A percentile compares a stretch with the other conserved stretches of the same genome.
Evolutionary conservation across 1,140 invertebrate genomes (phyloP).

Genomic region (Tenebrio molitor): DNA sequence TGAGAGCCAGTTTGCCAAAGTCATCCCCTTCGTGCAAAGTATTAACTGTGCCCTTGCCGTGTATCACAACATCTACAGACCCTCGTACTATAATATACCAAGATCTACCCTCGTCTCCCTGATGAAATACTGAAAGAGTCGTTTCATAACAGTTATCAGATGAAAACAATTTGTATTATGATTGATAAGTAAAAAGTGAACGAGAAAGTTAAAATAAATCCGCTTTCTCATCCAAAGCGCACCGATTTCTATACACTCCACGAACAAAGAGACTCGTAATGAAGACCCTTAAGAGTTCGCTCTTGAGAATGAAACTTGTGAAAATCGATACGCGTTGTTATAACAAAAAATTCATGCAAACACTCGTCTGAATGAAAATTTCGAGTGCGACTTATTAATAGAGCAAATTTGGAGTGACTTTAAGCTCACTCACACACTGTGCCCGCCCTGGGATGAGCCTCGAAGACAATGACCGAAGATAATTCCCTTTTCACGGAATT

Average conservation of each 20-base stretch:
- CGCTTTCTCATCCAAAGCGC: neutral
- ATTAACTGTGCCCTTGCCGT: constrained; percentile 88
- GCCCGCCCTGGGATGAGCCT: constrained; percentile 83
- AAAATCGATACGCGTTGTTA: too few relatives aligned
- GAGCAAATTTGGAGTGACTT: too few relatives aligned
- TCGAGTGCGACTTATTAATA: too few relatives aligned
- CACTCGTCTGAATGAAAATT: too few relatives aligned
- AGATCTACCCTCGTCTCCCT: constrained; percentile 90
- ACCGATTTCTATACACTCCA: neutral
- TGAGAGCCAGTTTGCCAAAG: constrained; percentile 89
- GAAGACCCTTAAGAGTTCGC: too few relatives aligned
- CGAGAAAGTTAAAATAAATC: constrained; percentile 34
- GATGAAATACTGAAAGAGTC: constrained; percentile 83
- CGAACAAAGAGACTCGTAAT: too few relatives aligned
- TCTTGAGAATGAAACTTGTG: too few relatives aligned
- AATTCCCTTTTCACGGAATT: constrained; percentile 88
- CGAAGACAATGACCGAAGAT: constrained; percentile 85
- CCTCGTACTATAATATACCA: constrained; percentile 92
- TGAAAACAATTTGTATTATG: constrained; percentile 20
- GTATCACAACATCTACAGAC: constrained; percentile 89
- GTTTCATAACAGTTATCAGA: constrained; percentile 7
- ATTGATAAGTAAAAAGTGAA: constrained; percentile 11
- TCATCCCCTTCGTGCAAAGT: constrained; percentile 89
- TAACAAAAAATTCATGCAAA: too few relatives aligned
- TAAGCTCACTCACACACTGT: constrained; percentile 87